Base-by-base conservation (phyloP, 2,888 invertebrate species). In the Unio delphinus region DNA sequence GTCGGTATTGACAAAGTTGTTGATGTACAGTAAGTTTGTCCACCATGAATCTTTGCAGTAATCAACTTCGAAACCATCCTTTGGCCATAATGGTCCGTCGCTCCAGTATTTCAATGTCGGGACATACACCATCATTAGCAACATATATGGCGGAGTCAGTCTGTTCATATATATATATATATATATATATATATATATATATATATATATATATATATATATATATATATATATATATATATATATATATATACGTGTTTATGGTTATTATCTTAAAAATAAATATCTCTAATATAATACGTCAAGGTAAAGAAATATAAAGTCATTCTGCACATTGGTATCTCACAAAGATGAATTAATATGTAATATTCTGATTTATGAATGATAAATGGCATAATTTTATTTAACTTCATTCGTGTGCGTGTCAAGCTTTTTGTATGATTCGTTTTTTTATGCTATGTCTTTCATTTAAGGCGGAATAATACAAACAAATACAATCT, bases 21-120 rank as follows among this genome's bases (percentile, higher is more conserved):
- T 84, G 58, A 83, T 75, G 70, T 84, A 83, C 18, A 83, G 72
- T 4, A 83, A 73, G 57, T 82, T 82, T 55, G 73, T 76, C 81
- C 82, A 82, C 83, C 84, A 83, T 45, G 72, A 73, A 6, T 76
- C 67, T 28, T 65, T 26, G 68, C 84, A 83, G 20, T 74, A 15
- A 55, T 77, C 72, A 8, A 60, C 15, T 54, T 80, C 78, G 2
- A 68, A 61, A 5, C 80, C 80, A 3, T 64, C n/a, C 55, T 77
- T 63, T 3, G 75, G 66, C 79, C 78, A 82, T 23, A 73, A 20
- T 1, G 86, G 86, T 1, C 84, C 85, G 20, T 71, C 67, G 15
- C 65, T 62, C 65, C 75, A 67, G 68, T 85, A 83, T 8, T 66
- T 72, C 45, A 76, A 74, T 28, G 80, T 67, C 4, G 80, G 70